Conservation (phyloP, 2,113 vertebrate genomes). For the Urocynchramus pylzowi region DNA sequence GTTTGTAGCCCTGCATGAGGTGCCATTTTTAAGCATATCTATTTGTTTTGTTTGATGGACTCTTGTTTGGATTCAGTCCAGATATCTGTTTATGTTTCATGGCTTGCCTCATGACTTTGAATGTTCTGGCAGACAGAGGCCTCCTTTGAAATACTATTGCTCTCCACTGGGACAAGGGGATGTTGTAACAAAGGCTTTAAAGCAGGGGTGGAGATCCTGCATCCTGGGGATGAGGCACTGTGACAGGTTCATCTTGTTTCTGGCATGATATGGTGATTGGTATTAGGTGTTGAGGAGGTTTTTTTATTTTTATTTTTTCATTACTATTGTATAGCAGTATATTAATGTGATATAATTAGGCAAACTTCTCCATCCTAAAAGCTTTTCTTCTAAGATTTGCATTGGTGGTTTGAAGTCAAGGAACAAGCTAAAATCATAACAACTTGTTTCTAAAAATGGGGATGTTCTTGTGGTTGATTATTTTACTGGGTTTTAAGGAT, state of each 20-base stretch:
- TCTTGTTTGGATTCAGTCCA: neutral
- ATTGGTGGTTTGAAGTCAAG: neutral
- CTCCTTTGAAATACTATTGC: neutral
- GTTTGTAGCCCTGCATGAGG: neutral
- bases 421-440: neutral
- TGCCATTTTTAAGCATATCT: neutral
- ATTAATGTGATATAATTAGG: neutral
- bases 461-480: neutral
- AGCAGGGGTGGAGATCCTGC: neutral
- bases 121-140: neutral
- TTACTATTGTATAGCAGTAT: neutral
- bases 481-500: neutral
- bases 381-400: neutral
- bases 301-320: neutral
- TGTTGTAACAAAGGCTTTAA: neutral
- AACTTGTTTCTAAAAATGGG: neutral
- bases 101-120: neutral
- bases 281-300: neutral
- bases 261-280: neutral
- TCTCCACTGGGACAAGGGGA: neutral
- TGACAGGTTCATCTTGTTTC: neutral
- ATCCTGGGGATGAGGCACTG: neutral
- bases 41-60: constrained; percentile 4
- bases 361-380: neutral
- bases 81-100: neutral